These are phyloP conservation scores for Ophion obscuratus DNA, from an alignment of 2,888 invertebrate genomes.

Conservation along the genomic window DNA sequence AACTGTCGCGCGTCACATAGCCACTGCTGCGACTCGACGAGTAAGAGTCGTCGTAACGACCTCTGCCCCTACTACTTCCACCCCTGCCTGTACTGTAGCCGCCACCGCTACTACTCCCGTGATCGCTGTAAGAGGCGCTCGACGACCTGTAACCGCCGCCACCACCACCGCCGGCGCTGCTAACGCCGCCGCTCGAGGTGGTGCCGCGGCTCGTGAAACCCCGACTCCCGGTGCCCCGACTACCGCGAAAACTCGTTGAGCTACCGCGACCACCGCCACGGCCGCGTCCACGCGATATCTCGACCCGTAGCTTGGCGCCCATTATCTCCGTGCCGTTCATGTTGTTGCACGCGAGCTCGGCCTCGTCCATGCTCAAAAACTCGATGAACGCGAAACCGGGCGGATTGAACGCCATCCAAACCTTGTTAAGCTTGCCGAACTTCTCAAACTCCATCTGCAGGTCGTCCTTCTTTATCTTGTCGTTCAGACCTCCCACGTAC, in stretches of 20 bases:
- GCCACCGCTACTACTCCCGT: conserved; percentile 85
- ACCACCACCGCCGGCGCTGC: conserved; percentile 80
- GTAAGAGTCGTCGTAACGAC: conserved; percentile 81
- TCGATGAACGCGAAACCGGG: conserved; percentile 98
- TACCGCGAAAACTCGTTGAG: conserved; percentile 87
- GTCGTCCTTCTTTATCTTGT: conserved; percentile 96
- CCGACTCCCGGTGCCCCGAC: conserved; percentile 85
- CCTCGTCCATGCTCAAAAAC: conserved; percentile 94
- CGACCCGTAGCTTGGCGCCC: conserved; percentile 94
- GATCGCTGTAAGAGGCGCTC: conserved; percentile 84
- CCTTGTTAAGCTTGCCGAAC: conserved; percentile 95
- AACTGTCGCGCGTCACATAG: conserved; percentile 81
- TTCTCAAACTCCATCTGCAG: conserved; percentile 95
- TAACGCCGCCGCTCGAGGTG: conserved; percentile 81
- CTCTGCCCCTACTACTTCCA: conserved; percentile 80
- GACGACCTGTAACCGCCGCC: conserved; percentile 85
- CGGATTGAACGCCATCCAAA: conserved; percentile 97
- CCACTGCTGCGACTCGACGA: conserved; percentile 77
- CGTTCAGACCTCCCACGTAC: conserved; percentile 95
- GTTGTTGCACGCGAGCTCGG: conserved; percentile 94
- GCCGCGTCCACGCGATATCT: conserved; percentile 93
- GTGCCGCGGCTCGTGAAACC: conserved; percentile 84
- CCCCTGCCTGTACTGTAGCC: conserved; percentile 84
- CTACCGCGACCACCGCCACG: conserved; percentile 88
- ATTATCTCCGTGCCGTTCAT: conserved; percentile 95